phyloP scores from a whole-genome alignment of 2,888 invertebrate genomes.

The Marronus borbonicus region DNA sequence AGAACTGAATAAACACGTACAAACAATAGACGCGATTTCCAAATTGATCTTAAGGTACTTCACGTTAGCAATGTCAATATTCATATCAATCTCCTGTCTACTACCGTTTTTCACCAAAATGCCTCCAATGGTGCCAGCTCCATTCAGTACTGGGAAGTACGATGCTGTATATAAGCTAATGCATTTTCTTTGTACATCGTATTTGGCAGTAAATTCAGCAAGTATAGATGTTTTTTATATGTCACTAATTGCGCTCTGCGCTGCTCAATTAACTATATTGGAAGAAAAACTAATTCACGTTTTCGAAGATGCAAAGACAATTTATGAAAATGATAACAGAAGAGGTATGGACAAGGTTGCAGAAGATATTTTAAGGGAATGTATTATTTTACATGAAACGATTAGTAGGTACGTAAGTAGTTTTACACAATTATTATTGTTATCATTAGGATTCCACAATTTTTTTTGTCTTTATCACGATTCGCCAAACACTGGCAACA shows the following conservation, averaged over 20 bases:
- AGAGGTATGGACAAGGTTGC: not conserved
- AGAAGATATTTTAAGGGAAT: conserved; percentile 13
- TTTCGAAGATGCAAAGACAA: not conserved
- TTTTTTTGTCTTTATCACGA: too few relatives aligned
- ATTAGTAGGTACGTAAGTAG: conserved; percentile 8
- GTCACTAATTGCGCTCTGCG: conserved; percentile 17
- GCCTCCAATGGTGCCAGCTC: conserved; percentile 9
- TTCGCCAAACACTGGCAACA: too few relatives aligned
- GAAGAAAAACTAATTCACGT: conserved; percentile 16
- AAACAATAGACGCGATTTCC: conserved; percentile 4
- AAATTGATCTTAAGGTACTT: conserved; percentile 27
- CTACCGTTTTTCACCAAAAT: conserved; percentile 19
- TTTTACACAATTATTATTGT: not conserved
- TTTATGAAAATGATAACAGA: not conserved
- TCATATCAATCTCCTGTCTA: not conserved
- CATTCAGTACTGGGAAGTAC: conserved; percentile 15
- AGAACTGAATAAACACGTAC: conserved; percentile 13
- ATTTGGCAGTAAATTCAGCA: conserved; percentile 12
- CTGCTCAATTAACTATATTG: conserved; percentile 21
- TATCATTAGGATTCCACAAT: too few relatives aligned
- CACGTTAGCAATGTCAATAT: not conserved
- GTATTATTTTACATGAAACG: conserved; percentile 32
- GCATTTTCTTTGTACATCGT: not conserved
- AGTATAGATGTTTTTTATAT: conserved; percentile 16
- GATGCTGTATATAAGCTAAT: conserved; percentile 13